Evolutionary conservation across 2,888 invertebrate genomes (phyloP), one percentile per base, ranked within the genome.

Genomic region (Drosophila neonasuta): DNA sequence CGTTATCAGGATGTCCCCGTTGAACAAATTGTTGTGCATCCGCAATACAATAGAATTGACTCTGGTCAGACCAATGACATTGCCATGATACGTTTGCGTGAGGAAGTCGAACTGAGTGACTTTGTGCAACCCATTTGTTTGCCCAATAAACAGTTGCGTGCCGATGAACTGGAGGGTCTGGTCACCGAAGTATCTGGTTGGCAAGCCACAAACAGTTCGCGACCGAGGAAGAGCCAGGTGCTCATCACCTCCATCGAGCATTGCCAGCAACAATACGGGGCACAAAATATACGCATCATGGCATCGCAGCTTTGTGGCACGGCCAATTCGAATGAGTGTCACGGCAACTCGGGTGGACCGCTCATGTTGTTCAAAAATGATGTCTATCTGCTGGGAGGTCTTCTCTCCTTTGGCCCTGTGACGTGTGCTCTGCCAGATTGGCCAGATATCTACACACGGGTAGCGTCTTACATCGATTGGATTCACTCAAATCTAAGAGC

Each of bases 371-470:
- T 59, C 11, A 71, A 64, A 34, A 66, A 81, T 65, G 57, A 67
- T 17, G 57, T n/a, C 1, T 84, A 84, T 61, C 41, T 79, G 0
- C 61, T 84, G 2, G 82, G 67, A 4, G 83, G 83, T 0, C 10
- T 84, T 0, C 20, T 77, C 5, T 86, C 83, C 0, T 84, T 86
- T 29, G 87, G 87, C 0, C 87, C 83, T 0, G 70, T 73, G 1
- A 58, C 56, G 2, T 86, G 87, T 17, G 77, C 82, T 2, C 67
- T 34, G n/a, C 5, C 54, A 5, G 70, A 60, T 5, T 81, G 76
- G 77, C 87, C 83, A 8, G 85, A 84, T 48, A 74, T 84, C 15
- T 84, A 82, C 20, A 85, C 83, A 1, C 70, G 85, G 2, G 87
- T 84, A 1, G 70, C 85, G 2, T 72, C 85, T 6, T 81, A 70